Percentiles rank a stretch among this genome's conserved stretches.
Conservation (phyloP, 2,113 vertebrate genomes). For the Melanerpes formicivorus region DNA sequence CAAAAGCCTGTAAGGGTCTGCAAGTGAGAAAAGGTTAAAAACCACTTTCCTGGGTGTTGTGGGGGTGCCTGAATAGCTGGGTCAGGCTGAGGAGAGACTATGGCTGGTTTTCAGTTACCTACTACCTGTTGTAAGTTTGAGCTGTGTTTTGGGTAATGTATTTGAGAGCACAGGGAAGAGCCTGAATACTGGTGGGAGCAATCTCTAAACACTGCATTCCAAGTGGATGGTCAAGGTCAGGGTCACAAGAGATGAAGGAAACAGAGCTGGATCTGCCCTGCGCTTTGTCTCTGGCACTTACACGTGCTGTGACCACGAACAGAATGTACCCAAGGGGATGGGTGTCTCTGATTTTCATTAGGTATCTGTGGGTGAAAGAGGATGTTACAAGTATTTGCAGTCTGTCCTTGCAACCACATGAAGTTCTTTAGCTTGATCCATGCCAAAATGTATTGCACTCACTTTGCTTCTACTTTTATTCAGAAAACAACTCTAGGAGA, state of each 20-base stretch:
- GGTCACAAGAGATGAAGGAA: not conserved
- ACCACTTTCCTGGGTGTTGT: not conserved
- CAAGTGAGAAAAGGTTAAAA: not conserved
- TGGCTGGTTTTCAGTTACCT: not conserved
- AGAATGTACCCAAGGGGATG: not conserved
- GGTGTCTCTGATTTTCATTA: not conserved
- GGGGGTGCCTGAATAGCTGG: not conserved
- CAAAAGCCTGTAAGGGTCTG: not conserved
- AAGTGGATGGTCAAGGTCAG: not conserved
- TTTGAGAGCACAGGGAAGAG: not conserved
- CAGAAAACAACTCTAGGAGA: not conserved
- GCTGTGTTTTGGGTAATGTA: not conserved
- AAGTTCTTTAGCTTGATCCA: not conserved
- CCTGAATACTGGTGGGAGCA: not conserved
- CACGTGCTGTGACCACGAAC: not conserved
- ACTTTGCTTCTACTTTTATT: not conserved
- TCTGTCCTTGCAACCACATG: not conserved
- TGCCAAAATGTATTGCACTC: not conserved
- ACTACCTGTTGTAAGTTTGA: not conserved
- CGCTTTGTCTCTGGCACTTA: not conserved
- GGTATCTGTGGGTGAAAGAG: not conserved
- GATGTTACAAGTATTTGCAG: not conserved
- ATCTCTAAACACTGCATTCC: not conserved
- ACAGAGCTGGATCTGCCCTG: not conserved
- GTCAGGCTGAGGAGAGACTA: not conserved